These are phyloP conservation scores for Lochmaea crataegi DNA, from an alignment of 2,888 invertebrate species.

Conservation along the genomic window DNA sequence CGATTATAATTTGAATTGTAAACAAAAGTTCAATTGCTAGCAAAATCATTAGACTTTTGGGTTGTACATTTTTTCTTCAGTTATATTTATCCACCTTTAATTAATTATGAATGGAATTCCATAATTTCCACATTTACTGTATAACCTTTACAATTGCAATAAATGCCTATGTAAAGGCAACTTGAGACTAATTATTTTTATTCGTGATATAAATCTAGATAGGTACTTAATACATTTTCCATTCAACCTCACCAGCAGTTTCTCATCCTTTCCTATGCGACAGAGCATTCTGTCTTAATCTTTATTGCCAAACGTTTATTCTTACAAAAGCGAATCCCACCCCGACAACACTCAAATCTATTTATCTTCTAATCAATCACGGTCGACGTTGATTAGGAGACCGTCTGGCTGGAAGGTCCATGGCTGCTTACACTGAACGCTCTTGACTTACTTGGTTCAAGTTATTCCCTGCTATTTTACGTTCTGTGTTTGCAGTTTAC, in stretches of 20 bases:
- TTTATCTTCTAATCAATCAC: constrained; percentile 66
- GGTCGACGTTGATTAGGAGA: constrained; percentile 58
- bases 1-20: no score
- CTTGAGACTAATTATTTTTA: not conserved
- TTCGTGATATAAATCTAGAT: not conserved
- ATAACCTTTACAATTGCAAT: no score
- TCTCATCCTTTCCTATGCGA: constrained; percentile 8
- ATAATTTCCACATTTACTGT: no score
- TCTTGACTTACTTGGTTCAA: constrained; percentile 12
- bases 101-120: no score
- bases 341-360: constrained; percentile 59
- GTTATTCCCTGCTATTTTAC: constrained; percentile 24
- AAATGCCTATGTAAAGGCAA: not conserved
- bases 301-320: constrained; percentile 40
- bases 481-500: constrained; percentile 47
- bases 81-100: no score
- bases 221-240: not conserved
- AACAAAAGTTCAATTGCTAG: no score
- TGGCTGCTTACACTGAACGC: constrained; percentile 44
- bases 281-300: constrained; percentile 30
- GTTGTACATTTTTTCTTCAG: no score
- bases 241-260: not conserved
- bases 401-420: constrained; percentile 49
- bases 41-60: no score
- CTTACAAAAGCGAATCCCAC: constrained; percentile 53